Evolutionary conservation across 92 coral and sea anemone genomes (phyloP), one percentile per base, ranked within the genome.

Genomic region (Diadumene lineata): DNA sequence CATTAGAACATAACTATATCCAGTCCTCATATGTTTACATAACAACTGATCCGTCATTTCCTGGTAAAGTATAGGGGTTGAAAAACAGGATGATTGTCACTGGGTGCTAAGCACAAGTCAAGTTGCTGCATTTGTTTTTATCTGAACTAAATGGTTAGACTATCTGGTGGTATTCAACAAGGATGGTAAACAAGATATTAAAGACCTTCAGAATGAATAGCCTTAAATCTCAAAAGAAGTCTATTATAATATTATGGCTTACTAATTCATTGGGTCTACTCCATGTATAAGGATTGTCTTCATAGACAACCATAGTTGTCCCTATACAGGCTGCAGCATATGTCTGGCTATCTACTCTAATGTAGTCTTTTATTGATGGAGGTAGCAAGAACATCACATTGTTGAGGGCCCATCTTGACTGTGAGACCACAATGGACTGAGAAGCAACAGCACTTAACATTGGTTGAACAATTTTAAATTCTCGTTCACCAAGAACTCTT

Each of bases 201-300:
- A n/a, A n/a, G n/a, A n/a, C n/a, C n/a, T n/a, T n/a, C n/a, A n/a
- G n/a, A n/a, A n/a, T n/a, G n/a, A n/a, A n/a, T n/a, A n/a, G n/a
- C n/a, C n/a, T n/a, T n/a, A n/a, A n/a, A n/a, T n/a, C n/a, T n/a
- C n/a, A n/a, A n/a, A n/a, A n/a, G n/a, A n/a, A n/a, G n/a, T n/a
- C n/a, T n/a, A n/a, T n/a, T n/a, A n/a, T n/a, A n/a, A n/a, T 38
- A 38, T 53, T 2, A 53, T 26, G 23, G 1, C 31, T 58, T 51
- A 72, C 73, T 57, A 50, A 13, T 51, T 68, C 9, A 57, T 53
- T 50, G 50, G 46, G 43, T 1, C 43, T 31, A 23, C 8, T 74
- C 73, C 84, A 71, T 61, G 68, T 33, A 82, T 79, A 90, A 4
- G 96, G 96, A 69, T 83, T 90, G 19, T 72, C 68, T 13, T 84